Evolutionary conservation across 2,888 invertebrate genomes (phyloP), one percentile per base, ranked within the genome.

Genomic region (Ditylenchus weischeri): DNA sequence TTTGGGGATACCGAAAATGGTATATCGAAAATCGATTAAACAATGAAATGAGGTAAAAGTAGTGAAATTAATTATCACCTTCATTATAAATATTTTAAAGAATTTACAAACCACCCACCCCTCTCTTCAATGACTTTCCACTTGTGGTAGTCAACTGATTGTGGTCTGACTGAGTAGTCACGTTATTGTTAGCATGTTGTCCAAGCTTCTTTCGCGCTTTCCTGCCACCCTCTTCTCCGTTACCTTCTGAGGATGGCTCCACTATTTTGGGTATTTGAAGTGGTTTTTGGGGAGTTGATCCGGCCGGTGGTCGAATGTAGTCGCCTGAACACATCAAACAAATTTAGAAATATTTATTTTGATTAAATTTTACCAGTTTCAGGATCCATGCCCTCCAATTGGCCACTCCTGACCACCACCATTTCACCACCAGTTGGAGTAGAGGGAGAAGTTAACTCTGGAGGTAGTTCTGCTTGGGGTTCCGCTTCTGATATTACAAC

Each of bases 341-440:
- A 54, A 54, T 54, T 57, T 18, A 57, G 38, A 29, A 36, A 5
- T 7, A 18, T 15, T 29, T 61, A 4, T 49, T 49, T 8, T 6
- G 15, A 38, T 18, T 23, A 19, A 35, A 35, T 38, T 29, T 11
- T 13, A 54, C 71, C 71, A n/a, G 71, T 71, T 57, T 71, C 21
- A 10, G 71, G 71, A 64, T 71, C 71, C 71, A 71, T 71, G 19
- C 71, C 71, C 68, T 71, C 71, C 62, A 71, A 64, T 43, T 43
- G 43, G 43, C 43, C 43, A 15, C 43, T 43, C 43, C 2, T 10
- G 13, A 43, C 13, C 43, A 43, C 43, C 8, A 8, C 38, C 11
- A n/a, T n/a, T n/a, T n/a, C n/a, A n/a, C n/a, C 29, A 29, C 3
- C 29, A 29, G 29, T 29, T 29, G 29, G 29, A 29, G 29, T 29